Evolutionary conservation across 35 echinoderm and acorn worm genomes (phyloP), one percentile per base, ranked within the genome.

Genomic region (Stichopus chloronotus): DNA sequence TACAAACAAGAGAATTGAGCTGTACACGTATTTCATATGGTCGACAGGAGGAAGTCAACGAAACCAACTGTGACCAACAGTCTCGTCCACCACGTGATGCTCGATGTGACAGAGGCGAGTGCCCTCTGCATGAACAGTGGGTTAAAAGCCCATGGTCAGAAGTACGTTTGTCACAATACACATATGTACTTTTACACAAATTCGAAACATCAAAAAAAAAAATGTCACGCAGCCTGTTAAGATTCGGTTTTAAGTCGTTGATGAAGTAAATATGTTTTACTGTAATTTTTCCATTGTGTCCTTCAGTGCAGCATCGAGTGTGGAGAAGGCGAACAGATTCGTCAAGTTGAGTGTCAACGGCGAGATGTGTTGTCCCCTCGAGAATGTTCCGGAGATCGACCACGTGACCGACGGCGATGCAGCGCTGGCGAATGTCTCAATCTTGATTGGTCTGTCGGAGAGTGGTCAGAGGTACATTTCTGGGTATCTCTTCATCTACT

Each of bases 141-240:
- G 59, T 91, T 14, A 91, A 91, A n/a, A 72, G 90, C 10, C 5
- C 71, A 25, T 91, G 90, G 90, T 78, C 90, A 20, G 90, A 91
- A 52, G 90, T 89, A 52, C 17, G 87, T 89, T 54, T 52, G 30
- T 43, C 1, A 43, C 30, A 43, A 43, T 43, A 43, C 30, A 43
- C 30, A 43, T 43, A 43, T 43, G 30, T 43, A 43, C 30, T 43
- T 43, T 43, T 43, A 43, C 30, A 43, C 30, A 43, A 43, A 43
- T 43, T 43, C 30, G 30, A 43, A 43, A 43, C 30, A 43, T 43
- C 30, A 43, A 43, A 43, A 3, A 43, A 43, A 3, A 43, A 43
- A 43, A 43, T 43, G 30, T 43, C 30, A 43, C 30, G 30, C 30
- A 43, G 30, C 30, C 30, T 43, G 30, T 43, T 43, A 43, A 43